A percentile compares a stretch with the other conserved stretches of the same genome.
Conservation (phyloP, 2,113 vertebrate genomes). For the Gadus chalcogrammus region DNA sequence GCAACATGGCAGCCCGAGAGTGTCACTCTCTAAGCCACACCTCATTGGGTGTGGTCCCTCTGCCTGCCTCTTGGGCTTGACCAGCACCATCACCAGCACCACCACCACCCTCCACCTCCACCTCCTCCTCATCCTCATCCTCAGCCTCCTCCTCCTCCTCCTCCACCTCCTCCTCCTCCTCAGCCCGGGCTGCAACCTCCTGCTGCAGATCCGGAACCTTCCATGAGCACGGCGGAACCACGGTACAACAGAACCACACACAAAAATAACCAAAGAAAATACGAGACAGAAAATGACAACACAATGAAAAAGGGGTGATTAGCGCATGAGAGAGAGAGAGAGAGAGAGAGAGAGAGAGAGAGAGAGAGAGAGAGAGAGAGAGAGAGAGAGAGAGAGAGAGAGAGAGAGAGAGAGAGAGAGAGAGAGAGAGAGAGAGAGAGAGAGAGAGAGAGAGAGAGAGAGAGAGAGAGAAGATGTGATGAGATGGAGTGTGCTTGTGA, state of each 20-base stretch:
- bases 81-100: conserved; percentile 46
- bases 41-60: conserved; percentile 73
- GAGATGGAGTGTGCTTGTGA: conserved; percentile 44
- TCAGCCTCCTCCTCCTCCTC: conserved; percentile 39
- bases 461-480: conserved; percentile 35
- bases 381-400: conserved; percentile 18
- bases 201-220: conserved; percentile 69
- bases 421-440: conserved; percentile 16
- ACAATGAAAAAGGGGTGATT: conserved; percentile 49
- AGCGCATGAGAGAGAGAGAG: conserved; percentile 32
- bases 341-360: conserved; percentile 7
- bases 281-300: conserved; percentile 23
- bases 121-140: conserved; percentile 56
- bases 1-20: conserved; percentile 65
- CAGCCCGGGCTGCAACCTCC: conserved; percentile 40
- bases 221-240: conserved; percentile 46
- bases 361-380: neutral
- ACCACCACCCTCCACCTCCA: conserved; percentile 59
- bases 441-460: no score
- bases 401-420: conserved; percentile 16
- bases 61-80: conserved; percentile 62
- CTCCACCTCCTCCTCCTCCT: conserved; percentile 48
- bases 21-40: conserved; percentile 77
- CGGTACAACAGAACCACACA: conserved; percentile 31
- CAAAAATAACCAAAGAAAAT: conserved; percentile 42